Percentiles rank a stretch among this genome's conserved stretches.
These are phyloP conservation scores for Phainopepla nitens DNA, from an alignment of 2,113 vertebrate species.

Conservation along the genomic window DNA sequence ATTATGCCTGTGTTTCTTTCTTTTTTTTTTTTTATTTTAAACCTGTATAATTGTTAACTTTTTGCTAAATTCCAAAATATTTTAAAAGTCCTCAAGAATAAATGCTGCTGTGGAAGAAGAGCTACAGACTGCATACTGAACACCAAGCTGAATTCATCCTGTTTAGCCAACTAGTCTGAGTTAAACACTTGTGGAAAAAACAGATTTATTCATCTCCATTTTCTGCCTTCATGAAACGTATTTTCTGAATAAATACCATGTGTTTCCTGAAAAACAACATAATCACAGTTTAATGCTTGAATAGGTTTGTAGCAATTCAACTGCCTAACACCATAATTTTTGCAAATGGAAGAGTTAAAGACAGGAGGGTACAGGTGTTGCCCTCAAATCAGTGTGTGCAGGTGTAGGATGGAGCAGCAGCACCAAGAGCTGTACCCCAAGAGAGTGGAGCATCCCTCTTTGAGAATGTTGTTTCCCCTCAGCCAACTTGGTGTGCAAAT, in stretches of 20 bases:
- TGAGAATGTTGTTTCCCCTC: neutral
- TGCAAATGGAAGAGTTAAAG: neutral
- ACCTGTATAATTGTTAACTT: neutral
- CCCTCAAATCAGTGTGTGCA: neutral
- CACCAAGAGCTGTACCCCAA: neutral
- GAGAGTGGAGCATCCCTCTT: fast-evolving
- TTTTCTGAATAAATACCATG: neutral
- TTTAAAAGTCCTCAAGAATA: neutral
- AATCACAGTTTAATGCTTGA: neutral
- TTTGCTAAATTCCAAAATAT: neutral
- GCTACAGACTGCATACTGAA: neutral
- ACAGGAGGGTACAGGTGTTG: fast-evolving
- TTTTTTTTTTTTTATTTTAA: neutral
- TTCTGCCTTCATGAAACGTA: neutral
- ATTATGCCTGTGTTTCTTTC: neutral
- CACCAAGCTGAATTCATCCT: neutral
- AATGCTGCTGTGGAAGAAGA: neutral
- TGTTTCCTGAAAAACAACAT: neutral
- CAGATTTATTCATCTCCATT: neutral
- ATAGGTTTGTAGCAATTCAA: neutral
- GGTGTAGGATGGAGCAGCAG: fast-evolving
- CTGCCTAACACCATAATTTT: neutral
- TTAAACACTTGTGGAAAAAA: neutral
- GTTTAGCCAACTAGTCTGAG: neutral
- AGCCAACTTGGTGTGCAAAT: fast-evolving